Evolutionary conservation across 2,113 vertebrate genomes (phyloP).

Genomic region (Eolophus roseicapilla): DNA sequence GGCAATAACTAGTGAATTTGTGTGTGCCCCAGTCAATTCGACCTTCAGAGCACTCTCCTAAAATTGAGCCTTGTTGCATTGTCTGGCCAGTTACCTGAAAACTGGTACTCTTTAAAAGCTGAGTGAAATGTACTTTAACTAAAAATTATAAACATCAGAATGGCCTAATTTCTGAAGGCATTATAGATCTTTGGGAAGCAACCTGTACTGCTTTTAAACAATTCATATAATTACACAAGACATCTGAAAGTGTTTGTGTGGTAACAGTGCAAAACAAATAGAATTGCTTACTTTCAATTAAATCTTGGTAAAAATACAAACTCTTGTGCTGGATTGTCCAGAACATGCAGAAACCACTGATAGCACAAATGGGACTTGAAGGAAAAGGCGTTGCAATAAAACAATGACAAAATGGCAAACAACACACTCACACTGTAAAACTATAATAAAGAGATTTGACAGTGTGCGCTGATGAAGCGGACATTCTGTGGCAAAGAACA

Average conservation of each 20-base stretch:
- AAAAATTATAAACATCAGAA: neutral
- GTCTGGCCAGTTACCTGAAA: neutral
- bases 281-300: neutral
- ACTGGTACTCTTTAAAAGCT: neutral
- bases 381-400: neutral
- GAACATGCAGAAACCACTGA: neutral
- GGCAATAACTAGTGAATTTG: neutral
- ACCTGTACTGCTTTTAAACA: neutral
- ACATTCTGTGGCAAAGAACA: neutral
- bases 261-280: neutral
- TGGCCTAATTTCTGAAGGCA: neutral
- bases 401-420: neutral
- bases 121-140: neutral
- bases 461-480: neutral
- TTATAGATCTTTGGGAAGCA: neutral
- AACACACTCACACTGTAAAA: neutral
- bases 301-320: neutral
- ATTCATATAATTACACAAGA: neutral
- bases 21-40: fast-evolving
- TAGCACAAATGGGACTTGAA: neutral
- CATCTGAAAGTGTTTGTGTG: neutral
- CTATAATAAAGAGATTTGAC: neutral
- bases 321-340: neutral
- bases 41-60: neutral
- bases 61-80: neutral